Conservation (phyloP, 2,113 vertebrate genomes). For the Cephalopterus ornatus region DNA sequence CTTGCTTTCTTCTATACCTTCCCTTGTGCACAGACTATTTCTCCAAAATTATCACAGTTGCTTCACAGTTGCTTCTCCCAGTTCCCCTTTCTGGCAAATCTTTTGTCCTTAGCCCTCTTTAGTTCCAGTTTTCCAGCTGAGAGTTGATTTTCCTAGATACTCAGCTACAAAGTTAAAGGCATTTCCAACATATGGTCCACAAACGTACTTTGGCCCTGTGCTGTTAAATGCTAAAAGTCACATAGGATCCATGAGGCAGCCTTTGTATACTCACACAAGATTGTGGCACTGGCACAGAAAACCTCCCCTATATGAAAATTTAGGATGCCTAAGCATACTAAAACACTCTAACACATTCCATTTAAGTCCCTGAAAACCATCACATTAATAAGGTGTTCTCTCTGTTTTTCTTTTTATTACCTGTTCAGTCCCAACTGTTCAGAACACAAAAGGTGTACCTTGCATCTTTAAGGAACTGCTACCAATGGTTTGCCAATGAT, state of each 20-base stretch:
- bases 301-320: neutral
- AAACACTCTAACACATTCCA: neutral
- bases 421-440: neutral
- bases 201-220: neutral
- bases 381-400: neutral
- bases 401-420: neutral
- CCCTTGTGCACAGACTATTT: rapidly evolving
- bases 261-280: neutral
- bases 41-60: neutral
- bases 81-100: neutral
- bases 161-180: neutral
- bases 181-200: neutral
- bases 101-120: neutral
- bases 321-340: neutral
- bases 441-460: neutral
- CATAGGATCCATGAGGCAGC: neutral
- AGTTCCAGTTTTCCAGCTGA: neutral
- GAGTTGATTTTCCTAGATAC: neutral
- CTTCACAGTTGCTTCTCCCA: neutral
- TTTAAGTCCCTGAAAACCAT: neutral
- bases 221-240: neutral
- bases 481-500: neutral
- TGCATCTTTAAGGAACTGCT: neutral
- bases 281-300: neutral
- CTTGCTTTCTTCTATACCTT: neutral